Conservation (phyloP, 2,797 vertebrate genomes). For the Gephyroberyx darwinii region DNA sequence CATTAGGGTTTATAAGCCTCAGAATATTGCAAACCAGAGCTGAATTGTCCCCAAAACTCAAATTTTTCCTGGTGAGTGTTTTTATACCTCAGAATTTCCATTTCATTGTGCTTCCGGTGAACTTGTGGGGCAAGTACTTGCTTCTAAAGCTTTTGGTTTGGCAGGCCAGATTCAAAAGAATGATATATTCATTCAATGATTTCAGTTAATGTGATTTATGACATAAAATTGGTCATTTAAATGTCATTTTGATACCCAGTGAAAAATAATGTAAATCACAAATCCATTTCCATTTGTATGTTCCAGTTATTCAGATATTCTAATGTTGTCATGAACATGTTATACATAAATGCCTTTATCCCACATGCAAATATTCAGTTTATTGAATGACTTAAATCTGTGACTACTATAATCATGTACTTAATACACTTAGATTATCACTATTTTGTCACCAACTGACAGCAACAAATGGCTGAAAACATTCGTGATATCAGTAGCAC, state of each 20-base stretch:
- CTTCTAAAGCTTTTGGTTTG: too few relatives aligned
- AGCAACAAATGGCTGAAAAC: slow-evolving; percentile 44
- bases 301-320: slow-evolving; percentile 39
- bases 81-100: too few relatives aligned
- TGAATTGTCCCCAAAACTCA: too few relatives aligned
- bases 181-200: background rate
- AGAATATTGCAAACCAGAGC: too few relatives aligned
- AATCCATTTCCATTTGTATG: slow-evolving; percentile 11
- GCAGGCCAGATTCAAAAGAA: too few relatives aligned
- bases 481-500: slow-evolving; percentile 36
- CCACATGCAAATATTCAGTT: slow-evolving; percentile 33
- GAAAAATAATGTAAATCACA: slow-evolving; percentile 15
- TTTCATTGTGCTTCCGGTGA: too few relatives aligned
- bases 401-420: slow-evolving; percentile 59
- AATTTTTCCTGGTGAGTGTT: too few relatives aligned
- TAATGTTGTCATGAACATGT: slow-evolving; percentile 13
- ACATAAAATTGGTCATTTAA: slow-evolving; percentile 21
- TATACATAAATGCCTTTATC: background rate
- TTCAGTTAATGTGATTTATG: background rate
- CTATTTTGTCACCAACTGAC: slow-evolving; percentile 44
- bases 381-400: slow-evolving; percentile 42
- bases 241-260: slow-evolving; percentile 39
- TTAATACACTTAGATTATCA: slow-evolving; percentile 64
- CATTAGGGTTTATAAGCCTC: too few relatives aligned
- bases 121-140: too few relatives aligned